These are phyloP conservation scores for Sebastolobus altivelis DNA, from an alignment of 2,797 vertebrate genomes.

Conservation along the genomic window DNA sequence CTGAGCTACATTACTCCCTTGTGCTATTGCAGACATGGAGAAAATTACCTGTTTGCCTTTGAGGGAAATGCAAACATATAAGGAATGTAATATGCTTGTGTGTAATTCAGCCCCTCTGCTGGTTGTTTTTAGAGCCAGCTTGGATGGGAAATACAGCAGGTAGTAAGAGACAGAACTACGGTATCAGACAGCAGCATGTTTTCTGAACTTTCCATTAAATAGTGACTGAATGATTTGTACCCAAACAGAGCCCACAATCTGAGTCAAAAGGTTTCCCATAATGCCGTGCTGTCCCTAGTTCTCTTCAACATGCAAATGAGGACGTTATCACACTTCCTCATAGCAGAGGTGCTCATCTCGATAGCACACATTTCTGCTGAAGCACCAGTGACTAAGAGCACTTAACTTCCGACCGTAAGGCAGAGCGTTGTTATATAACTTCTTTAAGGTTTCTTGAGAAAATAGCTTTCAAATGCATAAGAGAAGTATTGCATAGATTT, in stretches of 20 bases:
- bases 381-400: slow-evolving; percentile 20
- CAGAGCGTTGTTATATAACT: neutral
- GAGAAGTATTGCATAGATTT: slow-evolving; percentile 72
- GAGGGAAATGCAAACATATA: neutral
- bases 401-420: slow-evolving; percentile 28
- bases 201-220: neutral
- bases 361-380: slow-evolving; percentile 24
- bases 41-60: neutral
- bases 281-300: neutral
- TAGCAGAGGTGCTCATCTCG: slow-evolving; percentile 12
- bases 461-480: slow-evolving; percentile 31
- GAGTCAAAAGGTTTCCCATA: neutral
- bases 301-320: slow-evolving; percentile 23
- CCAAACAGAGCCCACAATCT: neutral
- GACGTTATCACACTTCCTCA: slow-evolving; percentile 45
- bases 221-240: neutral
- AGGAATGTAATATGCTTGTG: slow-evolving; percentile 37
- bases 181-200: neutral
- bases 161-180: neutral
- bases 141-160: slow-evolving; percentile 2
- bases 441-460: slow-evolving; percentile 4
- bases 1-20: slow-evolving; percentile 53
- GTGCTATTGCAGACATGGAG: no score
- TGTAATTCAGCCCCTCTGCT: slow-evolving; percentile 17
- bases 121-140: slow-evolving; percentile 13